A percentile compares a stretch with the other conserved stretches of the same genome.
phyloP scores from a whole-genome alignment of 2,888 invertebrate species.

The Diabrotica balteata region DNA sequence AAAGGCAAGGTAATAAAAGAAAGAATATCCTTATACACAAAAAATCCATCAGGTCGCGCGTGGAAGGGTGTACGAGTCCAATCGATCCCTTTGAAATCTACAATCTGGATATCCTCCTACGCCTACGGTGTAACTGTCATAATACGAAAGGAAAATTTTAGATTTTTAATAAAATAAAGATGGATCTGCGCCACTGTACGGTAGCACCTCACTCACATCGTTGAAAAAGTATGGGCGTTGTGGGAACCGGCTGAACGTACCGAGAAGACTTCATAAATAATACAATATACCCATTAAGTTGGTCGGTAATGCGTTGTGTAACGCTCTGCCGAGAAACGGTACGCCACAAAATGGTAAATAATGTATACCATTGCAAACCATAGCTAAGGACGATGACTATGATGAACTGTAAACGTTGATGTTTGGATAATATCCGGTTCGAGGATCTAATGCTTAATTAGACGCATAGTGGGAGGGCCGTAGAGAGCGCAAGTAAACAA shows the following conservation, averaged over 20 bases:
- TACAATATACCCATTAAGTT: conserved; percentile 26
- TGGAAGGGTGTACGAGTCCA: too few relatives aligned
- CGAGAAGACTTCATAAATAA: conserved; percentile 21
- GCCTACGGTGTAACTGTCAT: too few relatives aligned
- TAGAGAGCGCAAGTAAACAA: too few relatives aligned
- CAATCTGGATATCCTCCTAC: too few relatives aligned
- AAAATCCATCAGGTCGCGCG: too few relatives aligned
- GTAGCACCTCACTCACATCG: conserved; percentile 1
- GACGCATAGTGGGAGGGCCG: too few relatives aligned
- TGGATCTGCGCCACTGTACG: too few relatives aligned
- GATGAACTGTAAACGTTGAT: conserved; percentile 2
- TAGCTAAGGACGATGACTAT: conserved; percentile 4
- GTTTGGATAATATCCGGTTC: conserved; percentile 4
- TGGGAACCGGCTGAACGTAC: conserved; percentile 17
- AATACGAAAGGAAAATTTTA: too few relatives aligned
- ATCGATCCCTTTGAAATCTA: too few relatives aligned
- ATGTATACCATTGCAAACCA: background rate
- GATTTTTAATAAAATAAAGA: too few relatives aligned
- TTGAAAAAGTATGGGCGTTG: conserved; percentile 17
- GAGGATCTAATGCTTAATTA: background rate
- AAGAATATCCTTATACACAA: too few relatives aligned
- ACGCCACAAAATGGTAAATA: conserved; percentile 18
- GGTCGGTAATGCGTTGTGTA: conserved; percentile 26
- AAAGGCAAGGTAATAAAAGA: too few relatives aligned
- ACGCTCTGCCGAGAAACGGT: conserved; percentile 19